These are phyloP conservation scores for Stictonetta naevosa DNA, from an alignment of 2,113 vertebrate species.

Conservation along the genomic window DNA sequence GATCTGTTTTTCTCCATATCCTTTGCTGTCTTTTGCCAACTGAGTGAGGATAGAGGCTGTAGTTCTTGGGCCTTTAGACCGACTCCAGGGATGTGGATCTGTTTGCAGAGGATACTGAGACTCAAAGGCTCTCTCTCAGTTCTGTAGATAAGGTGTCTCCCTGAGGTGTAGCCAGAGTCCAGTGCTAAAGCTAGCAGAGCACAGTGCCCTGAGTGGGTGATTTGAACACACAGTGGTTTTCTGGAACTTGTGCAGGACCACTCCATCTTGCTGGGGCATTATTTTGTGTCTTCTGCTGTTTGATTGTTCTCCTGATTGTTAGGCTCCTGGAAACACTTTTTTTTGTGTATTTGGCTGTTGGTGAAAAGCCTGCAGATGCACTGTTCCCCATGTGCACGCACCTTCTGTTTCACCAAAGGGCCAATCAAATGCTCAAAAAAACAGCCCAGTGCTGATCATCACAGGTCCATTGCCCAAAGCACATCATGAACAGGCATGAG, in stretches of 20 bases:
- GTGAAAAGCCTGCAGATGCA: background rate
- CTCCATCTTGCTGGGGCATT: background rate
- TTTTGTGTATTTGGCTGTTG: background rate
- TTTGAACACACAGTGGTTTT: background rate
- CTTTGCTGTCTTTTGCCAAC: background rate
- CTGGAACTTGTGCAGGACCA: background rate
- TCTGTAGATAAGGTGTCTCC: background rate
- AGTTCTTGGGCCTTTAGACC: background rate
- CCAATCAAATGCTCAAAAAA: background rate
- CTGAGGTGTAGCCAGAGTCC: background rate
- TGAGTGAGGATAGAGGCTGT: background rate
- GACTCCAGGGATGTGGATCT: background rate
- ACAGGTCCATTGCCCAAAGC: background rate
- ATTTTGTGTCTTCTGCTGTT: background rate
- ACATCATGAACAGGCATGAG: background rate
- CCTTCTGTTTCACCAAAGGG: background rate
- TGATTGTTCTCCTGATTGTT: background rate
- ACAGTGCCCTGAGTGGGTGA: background rate
- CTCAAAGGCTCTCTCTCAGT: background rate
- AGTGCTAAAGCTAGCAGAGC: background rate
- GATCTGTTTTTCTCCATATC: background rate
- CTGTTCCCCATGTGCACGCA: accelerated
- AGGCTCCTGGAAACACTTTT: background rate
- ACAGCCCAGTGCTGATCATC: accelerated
- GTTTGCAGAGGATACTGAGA: background rate